Base-by-base conservation (phyloP, 2,888 invertebrate species). In the Drosophila nigritarsus region DNA sequence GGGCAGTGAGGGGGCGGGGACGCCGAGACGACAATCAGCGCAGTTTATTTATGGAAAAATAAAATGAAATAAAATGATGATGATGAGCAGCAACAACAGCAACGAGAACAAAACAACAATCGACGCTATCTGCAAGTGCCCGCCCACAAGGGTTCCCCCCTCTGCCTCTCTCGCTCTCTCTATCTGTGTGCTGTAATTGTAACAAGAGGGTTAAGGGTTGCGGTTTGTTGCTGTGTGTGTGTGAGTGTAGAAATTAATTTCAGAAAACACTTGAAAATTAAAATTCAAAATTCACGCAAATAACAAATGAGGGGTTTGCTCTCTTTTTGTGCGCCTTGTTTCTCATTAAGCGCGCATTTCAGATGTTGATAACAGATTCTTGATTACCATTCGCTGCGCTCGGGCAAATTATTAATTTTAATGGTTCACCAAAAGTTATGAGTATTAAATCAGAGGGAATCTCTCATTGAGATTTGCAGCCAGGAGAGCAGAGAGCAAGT, bases 381-480 rank as follows among this genome's bases (percentile, higher is more conserved):
- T 80, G 78, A 81, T 78, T 72, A 73, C 67, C 72, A 81, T 66
- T 67, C 70, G 77, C 70, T 71, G 65, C 54, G 73, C 61, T 60
- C 74, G 78, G 61, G 61, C 74, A 84, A 91, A 90, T 92, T 92
- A 91, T 91, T 91, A 91, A 92, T 91, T 92, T 91, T 89, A 91
- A 91, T 91, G 88, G 83, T 78, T 73, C 59, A 56, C 65, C 68
- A 69, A 54, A 73, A 75, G 56, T 73, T 78, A 70, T 60, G 74
- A 65, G 73, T 58, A 48, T 61, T 67, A 74, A 82, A 78, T 77
- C 61, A 68, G 68, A 30, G 51, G 29, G 34, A 29, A 45, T 45
- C 45, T 38, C 27, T 32, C 38, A 56, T 27, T 9, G 36, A 60
- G 50, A 56, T 56, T 56, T 56, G 56, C 15, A 30, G 27, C 49